Evolutionary conservation across 2,888 invertebrate species (phyloP).

Genomic region (Scaptomyza polygonia): DNA sequence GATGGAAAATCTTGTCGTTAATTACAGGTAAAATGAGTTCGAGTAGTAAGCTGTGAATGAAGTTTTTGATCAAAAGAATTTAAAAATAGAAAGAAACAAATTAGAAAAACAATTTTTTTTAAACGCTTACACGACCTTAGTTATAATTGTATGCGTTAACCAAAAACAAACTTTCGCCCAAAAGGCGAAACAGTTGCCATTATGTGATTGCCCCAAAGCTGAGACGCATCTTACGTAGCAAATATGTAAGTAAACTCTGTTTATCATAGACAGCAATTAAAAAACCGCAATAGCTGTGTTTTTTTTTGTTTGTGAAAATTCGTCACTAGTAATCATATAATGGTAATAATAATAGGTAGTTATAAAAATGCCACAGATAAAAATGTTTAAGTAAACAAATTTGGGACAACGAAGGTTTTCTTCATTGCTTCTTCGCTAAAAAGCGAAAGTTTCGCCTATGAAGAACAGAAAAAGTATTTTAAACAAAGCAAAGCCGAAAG

Average conservation of each 20-base stretch:
- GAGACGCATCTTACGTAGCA: conserved; percentile 57
- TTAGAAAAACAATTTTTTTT: conserved; percentile 35
- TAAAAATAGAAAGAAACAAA: conserved; percentile 29
- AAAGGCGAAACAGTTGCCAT: conserved; percentile 66
- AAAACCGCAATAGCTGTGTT: conserved; percentile 49
- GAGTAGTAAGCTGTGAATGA: conserved; percentile 61
- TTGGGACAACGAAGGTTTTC: conserved; percentile 56
- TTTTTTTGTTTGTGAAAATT: conserved; percentile 45
- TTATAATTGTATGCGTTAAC: conserved; percentile 57
- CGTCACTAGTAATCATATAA: conserved; percentile 42
- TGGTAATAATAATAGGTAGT: conserved; percentile 46
- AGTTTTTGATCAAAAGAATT: conserved; percentile 22
- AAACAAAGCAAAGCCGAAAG: conserved; percentile 4
- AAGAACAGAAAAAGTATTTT: conserved; percentile 44
- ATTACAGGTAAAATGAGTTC: conserved; percentile 62
- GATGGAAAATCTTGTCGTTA: conserved; percentile 1
- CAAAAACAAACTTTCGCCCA: conserved; percentile 64
- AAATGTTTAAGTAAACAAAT: conserved; percentile 44
- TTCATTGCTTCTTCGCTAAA: conserved; percentile 24
- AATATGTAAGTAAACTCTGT: neutral
- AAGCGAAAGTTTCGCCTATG: conserved; percentile 67
- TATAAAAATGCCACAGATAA: conserved; percentile 38
- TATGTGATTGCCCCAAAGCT: conserved; percentile 51
- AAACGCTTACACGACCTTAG: conserved; percentile 56
- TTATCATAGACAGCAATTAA: conserved; percentile 51